These are phyloP conservation scores for Phocoena sinus DNA, from an alignment of 2,113 vertebrate species.

Conservation along the genomic window DNA sequence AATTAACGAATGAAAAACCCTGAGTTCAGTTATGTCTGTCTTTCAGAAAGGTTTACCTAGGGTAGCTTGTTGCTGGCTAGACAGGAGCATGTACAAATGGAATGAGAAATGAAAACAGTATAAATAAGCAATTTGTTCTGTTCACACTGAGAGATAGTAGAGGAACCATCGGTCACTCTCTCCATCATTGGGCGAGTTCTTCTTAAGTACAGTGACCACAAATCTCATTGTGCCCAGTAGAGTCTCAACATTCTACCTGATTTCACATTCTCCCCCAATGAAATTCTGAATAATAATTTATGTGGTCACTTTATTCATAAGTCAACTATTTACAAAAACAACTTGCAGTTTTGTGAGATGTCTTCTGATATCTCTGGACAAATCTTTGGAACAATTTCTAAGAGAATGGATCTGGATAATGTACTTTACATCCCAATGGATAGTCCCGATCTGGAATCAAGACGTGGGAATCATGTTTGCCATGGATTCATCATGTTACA, in stretches of 20 bases:
- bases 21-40: not conserved
- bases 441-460: slow-evolving; percentile 19
- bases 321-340: not conserved
- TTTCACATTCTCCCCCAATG: not conserved
- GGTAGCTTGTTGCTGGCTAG: not conserved
- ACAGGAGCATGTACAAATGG: not conserved
- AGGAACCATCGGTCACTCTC: not conserved
- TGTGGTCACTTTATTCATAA: not conserved
- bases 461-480: not conserved
- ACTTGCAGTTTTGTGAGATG: not conserved
- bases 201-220: not conserved
- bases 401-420: not conserved
- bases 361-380: not conserved
- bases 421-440: not conserved
- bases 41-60: not conserved
- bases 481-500: slow-evolving; percentile 4
- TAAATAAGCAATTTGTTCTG: not conserved
- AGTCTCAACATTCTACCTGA: not conserved
- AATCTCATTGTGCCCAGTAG: not conserved
- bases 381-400: not conserved
- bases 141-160: not conserved
- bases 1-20: not conserved
- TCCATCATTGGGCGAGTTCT: not conserved
- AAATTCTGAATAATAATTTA: not conserved
- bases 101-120: not conserved